These are phyloP conservation scores for Boloria euphrosyne DNA, from an alignment of 2,888 invertebrate genomes.

Conservation along the genomic window DNA sequence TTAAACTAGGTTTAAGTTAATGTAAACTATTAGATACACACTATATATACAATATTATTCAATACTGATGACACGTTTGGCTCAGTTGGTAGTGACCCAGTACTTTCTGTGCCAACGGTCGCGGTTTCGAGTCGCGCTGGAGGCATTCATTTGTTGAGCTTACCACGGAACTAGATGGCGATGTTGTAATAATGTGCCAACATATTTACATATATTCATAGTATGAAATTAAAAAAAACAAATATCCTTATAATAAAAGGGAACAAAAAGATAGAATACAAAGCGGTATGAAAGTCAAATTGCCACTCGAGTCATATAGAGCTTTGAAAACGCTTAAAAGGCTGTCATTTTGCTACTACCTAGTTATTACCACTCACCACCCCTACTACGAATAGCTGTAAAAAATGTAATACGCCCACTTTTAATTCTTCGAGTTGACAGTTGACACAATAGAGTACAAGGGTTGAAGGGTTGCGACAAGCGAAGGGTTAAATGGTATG, in stretches of 20 bases:
- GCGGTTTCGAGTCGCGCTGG: no score
- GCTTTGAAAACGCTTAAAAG: constrained; percentile 52
- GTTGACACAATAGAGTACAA: constrained; percentile 77
- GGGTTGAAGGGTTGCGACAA: constrained; percentile 75
- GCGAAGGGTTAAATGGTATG: constrained; percentile 77
- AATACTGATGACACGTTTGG: no score
- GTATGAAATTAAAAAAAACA: neutral
- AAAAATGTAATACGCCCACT: constrained; percentile 72
- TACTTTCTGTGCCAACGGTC: no score
- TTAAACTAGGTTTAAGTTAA: no score
- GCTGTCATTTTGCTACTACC: constrained; percentile 60
- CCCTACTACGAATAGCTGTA: constrained; percentile 59
- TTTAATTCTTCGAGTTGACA: constrained; percentile 74
- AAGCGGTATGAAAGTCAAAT: constrained; percentile 22
- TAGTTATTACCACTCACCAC: constrained; percentile 68
- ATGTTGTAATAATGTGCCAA: no score
- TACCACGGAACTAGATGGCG: no score
- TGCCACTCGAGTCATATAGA: constrained; percentile 25
- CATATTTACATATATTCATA: neutral
- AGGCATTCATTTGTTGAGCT: no score
- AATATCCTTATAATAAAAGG: no score
- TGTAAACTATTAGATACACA: no score
- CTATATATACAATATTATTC: no score
- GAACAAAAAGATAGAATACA: neutral
- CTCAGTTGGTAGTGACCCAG: no score